Conservation (phyloP, 2,888 invertebrate genomes). For the Dichetophora obliterata region DNA sequence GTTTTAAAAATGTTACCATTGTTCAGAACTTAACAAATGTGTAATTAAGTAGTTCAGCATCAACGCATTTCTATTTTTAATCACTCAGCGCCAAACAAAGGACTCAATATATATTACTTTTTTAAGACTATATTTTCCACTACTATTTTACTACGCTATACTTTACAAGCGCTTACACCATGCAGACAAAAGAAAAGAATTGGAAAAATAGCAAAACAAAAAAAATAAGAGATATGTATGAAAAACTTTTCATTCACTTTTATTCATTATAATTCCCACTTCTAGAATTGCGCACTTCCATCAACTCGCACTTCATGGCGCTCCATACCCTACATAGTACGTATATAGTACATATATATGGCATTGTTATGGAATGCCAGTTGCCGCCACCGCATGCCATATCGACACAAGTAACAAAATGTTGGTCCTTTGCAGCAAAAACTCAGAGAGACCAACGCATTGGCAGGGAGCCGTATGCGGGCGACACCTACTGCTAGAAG, state of each 20-base stretch:
- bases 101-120: neutral
- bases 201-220: neutral
- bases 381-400: no score
- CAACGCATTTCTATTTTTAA: constrained; percentile 19
- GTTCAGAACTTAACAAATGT: neutral
- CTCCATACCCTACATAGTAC: no score
- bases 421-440: no score
- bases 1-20: neutral
- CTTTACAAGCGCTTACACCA: neutral
- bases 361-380: no score
- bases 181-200: constrained; percentile 2
- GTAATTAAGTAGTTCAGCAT: constrained; percentile 11
- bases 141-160: no score
- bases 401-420: no score
- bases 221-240: neutral
- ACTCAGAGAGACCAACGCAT: neutral
- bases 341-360: no score
- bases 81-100: constrained; percentile 20
- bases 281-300: no score
- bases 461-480: neutral
- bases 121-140: no score
- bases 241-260: neutral
- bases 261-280: neutral
- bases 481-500: neutral
- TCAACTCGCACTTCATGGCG: no score